Conservation (phyloP, 2,113 vertebrate genomes). For the Platysteira castanea region DNA sequence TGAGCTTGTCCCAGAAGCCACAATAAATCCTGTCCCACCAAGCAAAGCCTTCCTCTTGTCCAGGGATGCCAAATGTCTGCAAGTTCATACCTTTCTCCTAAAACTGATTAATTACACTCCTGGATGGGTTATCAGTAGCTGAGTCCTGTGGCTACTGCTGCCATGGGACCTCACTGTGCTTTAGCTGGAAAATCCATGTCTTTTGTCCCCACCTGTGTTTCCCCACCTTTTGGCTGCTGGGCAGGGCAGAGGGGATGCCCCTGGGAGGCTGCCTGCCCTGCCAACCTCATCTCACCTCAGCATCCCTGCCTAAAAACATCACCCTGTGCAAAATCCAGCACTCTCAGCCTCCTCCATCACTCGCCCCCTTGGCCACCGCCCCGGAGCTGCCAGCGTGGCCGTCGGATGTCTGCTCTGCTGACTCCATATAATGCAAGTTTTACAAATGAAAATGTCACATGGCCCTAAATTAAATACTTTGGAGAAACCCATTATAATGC, state of each 20-base stretch:
- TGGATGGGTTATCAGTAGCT: not conserved
- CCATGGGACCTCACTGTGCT: not conserved
- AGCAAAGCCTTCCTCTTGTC: not conserved
- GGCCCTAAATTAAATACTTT: constrained; percentile 7
- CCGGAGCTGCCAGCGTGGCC: not conserved
- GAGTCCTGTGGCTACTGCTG: not conserved
- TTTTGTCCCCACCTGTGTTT: not conserved
- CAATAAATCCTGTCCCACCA: not conserved
- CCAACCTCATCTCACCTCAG: not conserved
- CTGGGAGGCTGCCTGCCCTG: not conserved
- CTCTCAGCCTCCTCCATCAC: not conserved
- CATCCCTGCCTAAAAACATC: not conserved
- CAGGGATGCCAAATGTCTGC: not conserved
- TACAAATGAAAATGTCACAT: constrained; percentile 12
- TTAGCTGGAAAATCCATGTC: not conserved
- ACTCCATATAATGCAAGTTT: not conserved
- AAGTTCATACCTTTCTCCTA: not conserved
- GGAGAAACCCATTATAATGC: constrained; percentile 31
- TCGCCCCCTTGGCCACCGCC: not conserved
- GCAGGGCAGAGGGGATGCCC: not conserved
- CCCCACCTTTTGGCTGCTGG: not conserved
- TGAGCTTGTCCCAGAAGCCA: not conserved
- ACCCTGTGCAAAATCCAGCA: not conserved
- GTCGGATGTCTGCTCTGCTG: constrained; percentile 10
- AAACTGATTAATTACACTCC: not conserved